Conservation (phyloP, 2,888 invertebrate genomes). For the Xestia c-nigrum region DNA sequence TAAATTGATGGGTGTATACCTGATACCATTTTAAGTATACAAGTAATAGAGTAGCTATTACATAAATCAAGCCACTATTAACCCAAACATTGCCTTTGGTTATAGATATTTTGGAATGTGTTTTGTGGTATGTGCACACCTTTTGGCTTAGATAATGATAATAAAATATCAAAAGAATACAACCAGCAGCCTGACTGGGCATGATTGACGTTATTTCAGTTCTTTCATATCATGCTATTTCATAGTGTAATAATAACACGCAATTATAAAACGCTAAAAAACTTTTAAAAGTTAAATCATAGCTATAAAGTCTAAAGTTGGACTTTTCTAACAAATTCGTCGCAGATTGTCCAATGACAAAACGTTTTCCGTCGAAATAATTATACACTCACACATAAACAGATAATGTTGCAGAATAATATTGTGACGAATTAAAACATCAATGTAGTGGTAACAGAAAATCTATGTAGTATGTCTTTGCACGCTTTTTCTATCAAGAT, state of each 20-base stretch:
- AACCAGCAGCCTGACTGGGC: no score
- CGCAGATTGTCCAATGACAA: neutral
- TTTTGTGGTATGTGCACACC: no score
- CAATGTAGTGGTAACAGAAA: constrained; percentile 26
- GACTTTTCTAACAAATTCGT: neutral
- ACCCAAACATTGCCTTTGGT: no score
- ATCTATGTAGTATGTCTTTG: constrained; percentile 47
- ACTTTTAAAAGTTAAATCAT: neutral
- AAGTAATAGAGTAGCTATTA: neutral
- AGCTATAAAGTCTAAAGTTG: neutral
- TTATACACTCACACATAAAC: constrained; percentile 3
- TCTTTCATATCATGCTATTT: no score
- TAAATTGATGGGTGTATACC: neutral
- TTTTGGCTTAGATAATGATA: no score
- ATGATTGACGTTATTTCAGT: no score
- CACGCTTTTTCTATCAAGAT: constrained; percentile 42
- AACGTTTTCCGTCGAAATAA: neutral
- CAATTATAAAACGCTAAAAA: neutral
- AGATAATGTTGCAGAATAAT: neutral
- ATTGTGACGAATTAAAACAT: constrained; percentile 18
- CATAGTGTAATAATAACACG: constrained; percentile 7
- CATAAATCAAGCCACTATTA: no score
- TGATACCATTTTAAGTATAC: neutral
- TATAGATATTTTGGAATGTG: no score
- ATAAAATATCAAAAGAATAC: no score